phyloP scores from a whole-genome alignment of 2,888 invertebrate genomes.

The Eupithecia exiguata region DNA sequence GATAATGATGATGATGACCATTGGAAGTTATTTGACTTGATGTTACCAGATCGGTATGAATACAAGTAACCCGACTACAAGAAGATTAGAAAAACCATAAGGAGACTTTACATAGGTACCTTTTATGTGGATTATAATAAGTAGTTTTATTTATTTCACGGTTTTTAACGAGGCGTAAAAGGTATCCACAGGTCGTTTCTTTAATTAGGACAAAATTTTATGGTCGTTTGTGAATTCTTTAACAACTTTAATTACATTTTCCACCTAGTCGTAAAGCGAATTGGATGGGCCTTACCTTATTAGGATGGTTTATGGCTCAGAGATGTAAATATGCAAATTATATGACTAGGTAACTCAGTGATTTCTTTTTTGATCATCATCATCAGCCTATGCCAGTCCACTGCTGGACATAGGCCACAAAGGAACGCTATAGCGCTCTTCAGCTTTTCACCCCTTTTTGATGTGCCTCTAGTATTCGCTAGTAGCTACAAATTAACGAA shows the following conservation, averaged over 20 bases:
- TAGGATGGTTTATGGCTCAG: conserved; percentile 27
- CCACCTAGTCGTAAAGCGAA: conserved; percentile 36
- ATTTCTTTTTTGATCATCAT: background rate
- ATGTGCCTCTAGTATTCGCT: background rate
- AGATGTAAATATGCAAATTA: conserved; percentile 12
- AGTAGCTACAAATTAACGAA: background rate
- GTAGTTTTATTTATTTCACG: background rate
- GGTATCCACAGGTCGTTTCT: conserved; percentile 22
- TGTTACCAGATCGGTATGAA: background rate
- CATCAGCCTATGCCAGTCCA: background rate
- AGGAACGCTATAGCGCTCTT: background rate
- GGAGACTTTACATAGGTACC: background rate
- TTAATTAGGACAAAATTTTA: conserved; percentile 27
- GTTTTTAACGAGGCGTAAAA: background rate
- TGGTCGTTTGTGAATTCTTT: conserved; percentile 31
- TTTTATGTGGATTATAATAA: background rate
- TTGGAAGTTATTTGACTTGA: too few species aligned
- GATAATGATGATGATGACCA: too few species aligned
- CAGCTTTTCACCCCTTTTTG: background rate
- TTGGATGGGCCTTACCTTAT: conserved; percentile 35
- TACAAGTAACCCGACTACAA: background rate
- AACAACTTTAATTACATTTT: conserved; percentile 35
- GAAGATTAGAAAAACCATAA: background rate
- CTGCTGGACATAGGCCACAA: background rate
- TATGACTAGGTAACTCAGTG: conserved; percentile 16